Percentiles rank a stretch among this genome's conserved stretches.
Evolutionary conservation across 2,113 vertebrate species (phyloP).

Genomic region (Colaptes auratus): DNA sequence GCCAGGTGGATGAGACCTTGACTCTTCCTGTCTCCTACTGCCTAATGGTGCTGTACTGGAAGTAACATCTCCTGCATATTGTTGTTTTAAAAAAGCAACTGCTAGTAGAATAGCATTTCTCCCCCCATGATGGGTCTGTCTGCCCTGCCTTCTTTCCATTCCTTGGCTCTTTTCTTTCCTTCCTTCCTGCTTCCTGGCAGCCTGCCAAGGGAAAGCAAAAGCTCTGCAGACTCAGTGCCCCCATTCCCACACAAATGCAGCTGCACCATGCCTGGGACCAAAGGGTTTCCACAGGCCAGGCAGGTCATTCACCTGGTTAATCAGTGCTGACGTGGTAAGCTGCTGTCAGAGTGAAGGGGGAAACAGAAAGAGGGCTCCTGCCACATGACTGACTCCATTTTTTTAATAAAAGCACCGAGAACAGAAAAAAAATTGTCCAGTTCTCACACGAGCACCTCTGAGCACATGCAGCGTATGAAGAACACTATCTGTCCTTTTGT

Average conservation of each 20-base stretch:
- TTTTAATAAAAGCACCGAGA: background rate
- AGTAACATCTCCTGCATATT: background rate
- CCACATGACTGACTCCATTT: background rate
- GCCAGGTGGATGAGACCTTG: background rate
- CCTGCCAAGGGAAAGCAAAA: background rate
- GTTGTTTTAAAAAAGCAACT: background rate
- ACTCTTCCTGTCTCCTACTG: background rate
- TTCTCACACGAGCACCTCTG: background rate
- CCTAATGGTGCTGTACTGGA: background rate
- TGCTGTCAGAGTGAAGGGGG: background rate
- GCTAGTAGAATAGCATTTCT: background rate
- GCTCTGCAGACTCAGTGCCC: background rate
- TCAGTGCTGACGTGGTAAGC: background rate
- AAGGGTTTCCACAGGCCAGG: background rate
- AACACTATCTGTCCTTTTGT: constrained; percentile 12
- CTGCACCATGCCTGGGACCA: background rate
- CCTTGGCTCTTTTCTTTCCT: background rate
- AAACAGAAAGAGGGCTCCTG: background rate
- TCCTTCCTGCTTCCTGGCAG: background rate
- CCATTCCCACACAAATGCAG: background rate
- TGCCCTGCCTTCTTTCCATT: background rate
- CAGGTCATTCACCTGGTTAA: background rate
- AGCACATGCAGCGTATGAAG: background rate
- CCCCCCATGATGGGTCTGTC: fast-evolving
- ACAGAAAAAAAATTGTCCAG: background rate